Evolutionary conservation across 92 coral and sea anemone species (phyloP).

Genomic region (Epizoanthus scotinus): DNA sequence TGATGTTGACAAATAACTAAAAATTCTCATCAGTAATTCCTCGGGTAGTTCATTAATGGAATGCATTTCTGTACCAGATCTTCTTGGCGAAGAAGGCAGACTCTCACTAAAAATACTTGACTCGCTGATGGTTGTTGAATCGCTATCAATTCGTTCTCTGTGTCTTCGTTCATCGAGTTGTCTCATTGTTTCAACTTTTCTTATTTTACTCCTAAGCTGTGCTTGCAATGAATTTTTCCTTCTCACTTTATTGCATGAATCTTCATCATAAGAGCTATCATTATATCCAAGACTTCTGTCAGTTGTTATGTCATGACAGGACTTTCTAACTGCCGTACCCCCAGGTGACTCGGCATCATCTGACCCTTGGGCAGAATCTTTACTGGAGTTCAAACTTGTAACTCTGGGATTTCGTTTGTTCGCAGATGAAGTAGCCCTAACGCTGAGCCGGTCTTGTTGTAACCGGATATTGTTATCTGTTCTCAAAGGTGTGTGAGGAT

Average conservation of each 20-base stretch:
- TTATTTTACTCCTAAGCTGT: conserved; percentile 68
- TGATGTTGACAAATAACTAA: conserved; percentile 73
- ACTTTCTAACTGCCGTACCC: neutral
- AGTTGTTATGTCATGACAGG: neutral
- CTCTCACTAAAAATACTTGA: conserved; percentile 70
- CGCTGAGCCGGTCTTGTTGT: conserved; percentile 50
- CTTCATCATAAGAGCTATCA: conserved; percentile 73
- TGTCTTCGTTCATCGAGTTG: conserved; percentile 21
- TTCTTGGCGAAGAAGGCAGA: conserved; percentile 42
- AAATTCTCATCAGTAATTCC: conserved; percentile 74
- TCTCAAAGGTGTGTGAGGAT: conserved; percentile 38
- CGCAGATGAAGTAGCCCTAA: conserved; percentile 32
- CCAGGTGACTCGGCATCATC: conserved; percentile 14
- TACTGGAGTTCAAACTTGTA: neutral
- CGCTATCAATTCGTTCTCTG: conserved; percentile 73
- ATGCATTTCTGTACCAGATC: conserved; percentile 31
- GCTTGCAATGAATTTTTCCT: conserved; percentile 85
- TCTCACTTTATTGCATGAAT: conserved; percentile 50
- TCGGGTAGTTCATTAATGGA: conserved; percentile 81
- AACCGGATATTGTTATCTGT: conserved; percentile 27
- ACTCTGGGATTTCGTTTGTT: conserved; percentile 34
- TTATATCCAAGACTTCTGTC: conserved; percentile 67
- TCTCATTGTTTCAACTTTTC: conserved; percentile 56
- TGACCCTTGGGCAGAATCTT: conserved; percentile 5
- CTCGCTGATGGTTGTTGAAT: conserved; percentile 85